Conservation (phyloP, 1,140 invertebrate species). For the Bombus cullumanus region DNA sequence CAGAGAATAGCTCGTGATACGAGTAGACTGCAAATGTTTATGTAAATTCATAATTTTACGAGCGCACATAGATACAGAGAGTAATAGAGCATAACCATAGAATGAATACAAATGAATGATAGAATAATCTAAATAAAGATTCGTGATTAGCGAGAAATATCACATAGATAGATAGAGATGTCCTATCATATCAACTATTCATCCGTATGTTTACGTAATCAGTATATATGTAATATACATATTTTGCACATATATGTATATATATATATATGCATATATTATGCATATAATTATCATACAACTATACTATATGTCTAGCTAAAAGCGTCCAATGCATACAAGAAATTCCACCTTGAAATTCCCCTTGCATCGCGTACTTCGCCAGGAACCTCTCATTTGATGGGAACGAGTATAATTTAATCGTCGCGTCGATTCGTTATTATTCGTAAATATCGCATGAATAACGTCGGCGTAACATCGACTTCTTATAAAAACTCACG, state of each 20-base stretch:
- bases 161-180: too few relatives aligned
- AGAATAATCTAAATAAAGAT: too few relatives aligned
- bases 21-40: neutral
- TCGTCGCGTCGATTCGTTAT: neutral
- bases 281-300: neutral
- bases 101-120: neutral
- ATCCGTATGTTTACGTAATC: too few relatives aligned
- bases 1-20: neutral
- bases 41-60: neutral
- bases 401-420: conserved; percentile 1
- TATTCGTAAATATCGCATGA: neutral
- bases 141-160: too few relatives aligned
- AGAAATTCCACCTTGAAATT: neutral
- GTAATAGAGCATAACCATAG: neutral
- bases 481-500: neutral
- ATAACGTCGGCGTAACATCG: neutral
- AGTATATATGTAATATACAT: neutral
- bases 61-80: neutral
- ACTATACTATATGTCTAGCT: too few relatives aligned
- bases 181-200: too few relatives aligned
- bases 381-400: neutral
- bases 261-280: too few relatives aligned
- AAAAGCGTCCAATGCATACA: neutral
- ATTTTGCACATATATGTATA: too few relatives aligned
- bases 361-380: neutral